phyloP scores from a whole-genome alignment of 2,113 vertebrate species.

The Melanerpes formicivorus region DNA sequence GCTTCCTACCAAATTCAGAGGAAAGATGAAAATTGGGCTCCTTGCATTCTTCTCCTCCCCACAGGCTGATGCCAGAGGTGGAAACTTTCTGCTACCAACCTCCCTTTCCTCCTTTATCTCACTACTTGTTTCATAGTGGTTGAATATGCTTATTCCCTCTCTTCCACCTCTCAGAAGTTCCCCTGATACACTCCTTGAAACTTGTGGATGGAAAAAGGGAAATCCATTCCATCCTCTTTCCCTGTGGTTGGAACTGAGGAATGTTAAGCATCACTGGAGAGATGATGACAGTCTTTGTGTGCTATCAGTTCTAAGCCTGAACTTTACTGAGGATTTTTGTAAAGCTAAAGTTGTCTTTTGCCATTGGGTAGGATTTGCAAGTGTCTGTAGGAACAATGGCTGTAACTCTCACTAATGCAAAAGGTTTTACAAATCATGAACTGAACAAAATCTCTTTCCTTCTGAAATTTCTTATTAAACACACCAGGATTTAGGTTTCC shows the following conservation, averaged over 20 bases:
- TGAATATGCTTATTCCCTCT: neutral
- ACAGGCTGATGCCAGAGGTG: neutral
- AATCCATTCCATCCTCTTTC: neutral
- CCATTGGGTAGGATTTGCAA: neutral
- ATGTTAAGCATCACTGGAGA: neutral
- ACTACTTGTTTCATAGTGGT: neutral
- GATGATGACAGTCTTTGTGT: neutral
- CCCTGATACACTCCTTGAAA: neutral
- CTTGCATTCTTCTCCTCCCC: neutral
- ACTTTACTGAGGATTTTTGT: neutral
- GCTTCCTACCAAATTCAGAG: neutral
- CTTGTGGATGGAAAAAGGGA: neutral
- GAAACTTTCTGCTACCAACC: neutral
- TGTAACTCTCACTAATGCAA: neutral
- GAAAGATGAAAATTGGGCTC: neutral
- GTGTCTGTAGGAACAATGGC: neutral
- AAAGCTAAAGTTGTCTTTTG: neutral
- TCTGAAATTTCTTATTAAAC: neutral
- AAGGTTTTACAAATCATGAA: neutral
- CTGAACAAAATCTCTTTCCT: neutral
- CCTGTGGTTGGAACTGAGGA: neutral
- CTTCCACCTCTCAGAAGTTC: neutral
- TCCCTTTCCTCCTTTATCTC: neutral
- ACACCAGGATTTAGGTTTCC: neutral
- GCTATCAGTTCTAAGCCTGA: neutral